Evolutionary conservation across 2,888 invertebrate genomes (phyloP).

Genomic region (Ferdinandea cuprea): DNA sequence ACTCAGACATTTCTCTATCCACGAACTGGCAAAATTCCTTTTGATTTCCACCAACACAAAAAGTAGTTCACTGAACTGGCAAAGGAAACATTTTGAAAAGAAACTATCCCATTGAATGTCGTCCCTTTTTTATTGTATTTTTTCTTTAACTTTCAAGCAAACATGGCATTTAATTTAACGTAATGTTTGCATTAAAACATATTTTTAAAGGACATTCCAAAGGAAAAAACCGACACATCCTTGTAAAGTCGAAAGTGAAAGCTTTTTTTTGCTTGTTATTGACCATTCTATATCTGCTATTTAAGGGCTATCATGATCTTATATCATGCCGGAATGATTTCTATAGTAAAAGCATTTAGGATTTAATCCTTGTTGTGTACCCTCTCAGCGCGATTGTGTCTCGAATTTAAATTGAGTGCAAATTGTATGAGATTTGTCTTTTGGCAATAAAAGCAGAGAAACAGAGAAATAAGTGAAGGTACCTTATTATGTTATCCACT

Average conservation of each 20-base stretch:
- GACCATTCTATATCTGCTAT: background rate
- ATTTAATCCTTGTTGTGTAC: conserved; percentile 34
- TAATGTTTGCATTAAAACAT: conserved; percentile 23
- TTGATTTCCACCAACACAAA: conserved; percentile 32
- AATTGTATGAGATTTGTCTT: conserved; percentile 81
- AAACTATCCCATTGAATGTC: conserved; percentile 41
- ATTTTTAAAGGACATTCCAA: conserved; percentile 24
- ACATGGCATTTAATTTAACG: conserved; percentile 16
- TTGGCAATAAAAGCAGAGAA: conserved; percentile 25
- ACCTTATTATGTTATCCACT: conserved; percentile 38
- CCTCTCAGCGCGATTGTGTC: conserved; percentile 80
- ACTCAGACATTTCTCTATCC: conserved; percentile 11
- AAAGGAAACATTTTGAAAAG: conserved; percentile 54
- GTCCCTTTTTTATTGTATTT: conserved; percentile 10
- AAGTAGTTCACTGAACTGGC: conserved; percentile 54
- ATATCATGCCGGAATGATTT: background rate
- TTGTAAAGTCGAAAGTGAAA: too few relatives aligned
- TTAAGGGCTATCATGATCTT: conserved; percentile 23
- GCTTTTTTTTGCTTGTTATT: conserved; percentile 8
- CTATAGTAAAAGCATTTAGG: conserved; percentile 11
- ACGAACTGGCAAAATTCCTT: conserved; percentile 21
- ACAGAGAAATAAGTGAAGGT: conserved; percentile 40
- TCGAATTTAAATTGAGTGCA: conserved; percentile 83
- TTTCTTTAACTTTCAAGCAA: conserved; percentile 31
- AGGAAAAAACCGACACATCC: conserved; percentile 8